Evolutionary conservation across 2,113 vertebrate genomes (phyloP).

Genomic region (Burhinus oedicnemus): DNA sequence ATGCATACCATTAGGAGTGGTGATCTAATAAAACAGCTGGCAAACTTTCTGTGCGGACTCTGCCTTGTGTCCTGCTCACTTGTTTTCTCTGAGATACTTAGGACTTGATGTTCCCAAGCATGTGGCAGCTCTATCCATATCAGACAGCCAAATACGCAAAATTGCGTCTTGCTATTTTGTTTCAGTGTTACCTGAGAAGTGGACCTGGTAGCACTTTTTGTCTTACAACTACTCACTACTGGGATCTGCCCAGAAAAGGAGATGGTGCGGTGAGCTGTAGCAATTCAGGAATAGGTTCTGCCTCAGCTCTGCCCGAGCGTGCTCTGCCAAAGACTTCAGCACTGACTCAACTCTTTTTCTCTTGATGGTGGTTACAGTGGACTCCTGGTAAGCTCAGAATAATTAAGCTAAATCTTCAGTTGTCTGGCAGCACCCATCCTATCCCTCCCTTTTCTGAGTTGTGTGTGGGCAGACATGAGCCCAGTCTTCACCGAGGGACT

Average conservation of each 20-base stretch:
- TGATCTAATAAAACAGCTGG: conserved; percentile 23
- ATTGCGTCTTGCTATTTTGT: not conserved
- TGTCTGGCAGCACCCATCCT: not conserved
- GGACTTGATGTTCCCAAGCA: not conserved
- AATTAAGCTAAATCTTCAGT: not conserved
- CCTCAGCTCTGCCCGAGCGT: not conserved
- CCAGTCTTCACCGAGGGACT: not conserved
- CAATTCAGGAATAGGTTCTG: not conserved
- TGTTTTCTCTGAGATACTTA: not conserved
- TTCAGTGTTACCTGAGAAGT: not conserved
- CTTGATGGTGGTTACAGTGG: not conserved
- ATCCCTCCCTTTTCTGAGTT: not conserved
- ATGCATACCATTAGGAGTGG: not conserved
- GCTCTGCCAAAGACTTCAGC: not conserved
- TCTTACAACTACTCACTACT: not conserved
- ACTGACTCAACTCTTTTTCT: not conserved
- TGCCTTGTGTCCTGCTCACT: not conserved
- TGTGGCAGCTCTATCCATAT: not conserved
- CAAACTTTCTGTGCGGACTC: not conserved
- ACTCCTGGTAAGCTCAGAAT: not conserved
- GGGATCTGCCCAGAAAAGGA: not conserved
- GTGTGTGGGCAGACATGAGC: not conserved
- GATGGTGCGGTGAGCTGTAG: not conserved
- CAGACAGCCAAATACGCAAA: not conserved
- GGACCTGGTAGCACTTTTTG: not conserved